Evolutionary conservation across 2,113 vertebrate genomes (phyloP), one percentile per base, ranked within the genome.

Genomic region (Tor tambroides): DNA sequence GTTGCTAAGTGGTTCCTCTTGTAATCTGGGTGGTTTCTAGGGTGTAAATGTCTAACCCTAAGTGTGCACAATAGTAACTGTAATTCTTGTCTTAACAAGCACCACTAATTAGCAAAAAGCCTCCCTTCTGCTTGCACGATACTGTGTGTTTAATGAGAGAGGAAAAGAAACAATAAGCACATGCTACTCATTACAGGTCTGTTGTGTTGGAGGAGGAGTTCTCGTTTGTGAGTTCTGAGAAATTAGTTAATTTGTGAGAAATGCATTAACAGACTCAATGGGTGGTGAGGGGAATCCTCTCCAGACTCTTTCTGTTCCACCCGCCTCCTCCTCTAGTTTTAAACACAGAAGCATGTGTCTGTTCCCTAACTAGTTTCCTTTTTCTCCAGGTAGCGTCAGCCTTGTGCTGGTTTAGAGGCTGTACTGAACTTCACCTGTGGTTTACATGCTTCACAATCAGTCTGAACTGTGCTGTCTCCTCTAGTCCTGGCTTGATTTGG

Each of bases 201-300:
- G 71, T 74, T 74, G 78, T 4, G 6, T 61, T 54, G 14, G 11
- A 43, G 28, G 21, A n/a, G 11, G 21, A n/a, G 21, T n/a, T 74
- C 5, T 43, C 6, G 11, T 63, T 63, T 63, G 59, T 63, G 41
- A 76, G 41, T 49, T 76, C 43, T 49, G 74, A 76, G 43, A 76
- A 76, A 76, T 76, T n/a, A 49, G 41, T 76, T 51, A 49, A 76
- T 76, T 49, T 51, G 74, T 76, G 74, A 76, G 38, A 46, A 76
- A 26, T 49, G 41, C 74, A 49, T 17, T 49, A 76, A 51, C 4
- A 11, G 17, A 11, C 74, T 76, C 74, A 76, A 49, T 15, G 43
- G 43, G 72, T 7, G 41, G 72, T 46, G 35, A 43, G 6, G 78
- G 56, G 56, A 80, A 79, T 38, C 56, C 54, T 54, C 17, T 19